Evolutionary conservation across 2,113 vertebrate species (phyloP), one percentile per base, ranked within the genome.

Genomic region (Pangasianodon gigas): DNA sequence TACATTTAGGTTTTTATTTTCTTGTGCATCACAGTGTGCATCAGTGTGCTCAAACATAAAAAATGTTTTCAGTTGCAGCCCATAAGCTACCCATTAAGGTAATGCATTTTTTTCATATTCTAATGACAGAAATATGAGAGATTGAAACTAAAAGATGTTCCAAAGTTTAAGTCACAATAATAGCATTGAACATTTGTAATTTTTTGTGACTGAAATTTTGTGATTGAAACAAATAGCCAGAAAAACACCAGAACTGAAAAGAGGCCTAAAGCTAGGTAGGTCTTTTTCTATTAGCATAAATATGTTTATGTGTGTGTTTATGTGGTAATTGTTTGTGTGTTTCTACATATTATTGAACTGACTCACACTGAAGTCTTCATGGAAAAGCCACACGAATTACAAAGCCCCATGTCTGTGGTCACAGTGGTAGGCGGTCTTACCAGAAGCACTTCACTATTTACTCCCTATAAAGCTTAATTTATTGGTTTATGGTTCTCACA

Each of bases 391-490:
- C 9, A 52, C 21, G 1, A 84, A 60, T 60, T 44, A 24, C 37
- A 44, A 44, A 84, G 56, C 56, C 46, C 32, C 19, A 41, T 46
- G 85, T 92, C 83, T 74, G 81, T 62, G 85, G 74, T 88, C 75
- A 83, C 60, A 74, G 37, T 60, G 3, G 56, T 90, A 89, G 18
- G 82, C 69, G 58, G 77, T 89, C 54, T n/a, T 85, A 51, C 26
- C 21, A 41, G 84, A 81, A 88, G 82, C 69, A 58, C 56, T 67
- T 67, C 21, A 37, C 37, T 69, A 44, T 91, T 91, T 84, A 87
- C 85, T 85, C 91, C 90, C 90, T 91, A 92, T 93, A 90, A 90
- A 90, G 32, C 80, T 86, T 91, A 89, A 92, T 94, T 93, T 93
- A 94, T 93, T 81, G 21, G 89, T 62, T 6, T 75, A 7, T 87